Conservation (phyloP, 1,140 invertebrate species). For the Heliconius hewitsoni region DNA sequence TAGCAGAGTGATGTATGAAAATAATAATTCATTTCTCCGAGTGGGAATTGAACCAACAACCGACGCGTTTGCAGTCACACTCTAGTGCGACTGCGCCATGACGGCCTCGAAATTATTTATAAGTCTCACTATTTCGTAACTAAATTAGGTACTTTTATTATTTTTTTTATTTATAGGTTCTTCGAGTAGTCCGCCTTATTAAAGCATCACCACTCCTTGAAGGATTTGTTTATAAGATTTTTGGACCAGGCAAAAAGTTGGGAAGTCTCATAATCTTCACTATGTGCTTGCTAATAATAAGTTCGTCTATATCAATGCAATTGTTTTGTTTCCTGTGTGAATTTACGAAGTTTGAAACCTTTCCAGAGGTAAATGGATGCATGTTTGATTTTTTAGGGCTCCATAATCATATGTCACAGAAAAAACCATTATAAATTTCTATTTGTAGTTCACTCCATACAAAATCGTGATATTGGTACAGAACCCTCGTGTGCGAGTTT, state of each 20-base stretch:
- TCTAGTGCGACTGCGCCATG: too few relatives aligned
- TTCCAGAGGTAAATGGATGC: constrained; percentile 90
- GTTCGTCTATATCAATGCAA: constrained; percentile 99
- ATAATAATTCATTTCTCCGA: too few relatives aligned
- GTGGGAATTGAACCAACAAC: too few relatives aligned
- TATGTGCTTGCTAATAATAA: constrained; percentile 99
- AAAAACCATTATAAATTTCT: too few relatives aligned
- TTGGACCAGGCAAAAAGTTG: constrained; percentile 99
- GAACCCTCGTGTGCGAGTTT: too few relatives aligned
- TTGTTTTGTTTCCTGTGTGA: constrained; percentile 97
- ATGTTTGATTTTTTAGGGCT: constrained; percentile 1
- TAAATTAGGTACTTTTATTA: not conserved
- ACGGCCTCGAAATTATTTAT: not conserved
- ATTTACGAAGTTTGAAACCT: constrained; percentile 99
- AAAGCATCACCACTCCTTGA: constrained; percentile 99
- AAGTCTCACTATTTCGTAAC: not conserved
- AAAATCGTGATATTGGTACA: too few relatives aligned
- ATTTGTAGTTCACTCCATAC: too few relatives aligned
- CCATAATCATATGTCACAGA: too few relatives aligned
- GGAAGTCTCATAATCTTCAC: constrained; percentile 99
- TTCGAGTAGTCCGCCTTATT: constrained; percentile 96
- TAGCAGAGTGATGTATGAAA: too few relatives aligned
- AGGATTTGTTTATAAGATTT: constrained; percentile 99
- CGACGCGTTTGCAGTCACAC: too few relatives aligned
- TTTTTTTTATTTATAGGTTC: constrained; percentile 84